Evolutionary conservation across 1,140 invertebrate genomes (phyloP).

Genomic region (Drosophila lini): DNA sequence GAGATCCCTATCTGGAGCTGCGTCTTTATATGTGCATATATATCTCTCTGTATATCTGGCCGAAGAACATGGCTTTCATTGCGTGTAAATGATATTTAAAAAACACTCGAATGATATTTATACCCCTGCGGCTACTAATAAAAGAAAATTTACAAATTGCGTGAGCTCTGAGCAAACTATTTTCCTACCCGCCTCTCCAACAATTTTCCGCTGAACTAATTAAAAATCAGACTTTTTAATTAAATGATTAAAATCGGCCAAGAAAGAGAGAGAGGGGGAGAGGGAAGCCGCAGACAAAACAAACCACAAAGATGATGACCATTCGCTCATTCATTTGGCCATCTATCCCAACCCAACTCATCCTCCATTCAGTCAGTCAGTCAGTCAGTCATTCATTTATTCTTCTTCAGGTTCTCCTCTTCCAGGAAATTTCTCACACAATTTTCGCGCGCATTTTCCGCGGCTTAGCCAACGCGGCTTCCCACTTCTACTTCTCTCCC

Average conservation of each 20-base stretch:
- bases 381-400: constrained; percentile 30
- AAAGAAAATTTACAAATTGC: constrained; percentile 75
- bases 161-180: constrained; percentile 50
- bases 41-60: constrained; percentile 16
- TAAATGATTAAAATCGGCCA: constrained; percentile 75
- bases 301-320: constrained; percentile 40
- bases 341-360: constrained; percentile 22
- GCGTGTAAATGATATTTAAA: constrained; percentile 59
- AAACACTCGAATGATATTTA: constrained; percentile 50
- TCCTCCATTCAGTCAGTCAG: constrained; percentile 44
- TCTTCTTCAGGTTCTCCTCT: constrained; percentile 40
- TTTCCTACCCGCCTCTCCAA: constrained; percentile 3
- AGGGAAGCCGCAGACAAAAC: constrained; percentile 30
- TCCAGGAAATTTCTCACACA: constrained; percentile 73
- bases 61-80: constrained; percentile 48
- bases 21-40: constrained; percentile 33
- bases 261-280: background rate
- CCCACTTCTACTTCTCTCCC: constrained; percentile 6
- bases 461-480: constrained; percentile 8
- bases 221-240: constrained; percentile 79
- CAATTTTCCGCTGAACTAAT: constrained; percentile 68
- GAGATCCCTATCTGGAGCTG: constrained; percentile 45
- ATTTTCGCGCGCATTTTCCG: constrained; percentile 69
- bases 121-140: constrained; percentile 49
- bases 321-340: constrained; percentile 43